phyloP scores from a whole-genome alignment of 2,797 vertebrate species.

The Onychomys arenicola region DNA sequence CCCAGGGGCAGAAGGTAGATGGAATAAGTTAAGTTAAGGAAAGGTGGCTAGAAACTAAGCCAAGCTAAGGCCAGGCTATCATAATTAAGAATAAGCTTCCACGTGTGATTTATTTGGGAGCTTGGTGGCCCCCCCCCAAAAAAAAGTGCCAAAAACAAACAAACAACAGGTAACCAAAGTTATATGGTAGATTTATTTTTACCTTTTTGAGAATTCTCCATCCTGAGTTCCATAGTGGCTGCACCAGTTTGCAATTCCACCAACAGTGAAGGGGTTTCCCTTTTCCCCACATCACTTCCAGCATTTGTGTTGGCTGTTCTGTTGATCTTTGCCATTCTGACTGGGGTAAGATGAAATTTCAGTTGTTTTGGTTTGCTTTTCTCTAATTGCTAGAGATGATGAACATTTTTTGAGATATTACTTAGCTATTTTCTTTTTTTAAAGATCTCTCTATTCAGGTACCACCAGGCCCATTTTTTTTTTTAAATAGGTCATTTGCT shows the following conservation, averaged over 20 bases:
- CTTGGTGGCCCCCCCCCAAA: no score
- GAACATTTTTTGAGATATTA: background rate
- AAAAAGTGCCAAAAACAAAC: no score
- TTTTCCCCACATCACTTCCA: background rate
- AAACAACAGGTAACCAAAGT: background rate
- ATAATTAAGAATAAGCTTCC: no score
- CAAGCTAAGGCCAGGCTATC: no score
- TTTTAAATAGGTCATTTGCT: background rate
- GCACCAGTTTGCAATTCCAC: background rate
- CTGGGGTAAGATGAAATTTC: background rate
- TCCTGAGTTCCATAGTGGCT: background rate
- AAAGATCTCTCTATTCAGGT: background rate
- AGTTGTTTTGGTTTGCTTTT: background rate
- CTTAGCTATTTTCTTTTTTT: background rate
- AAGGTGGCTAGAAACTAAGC: no score
- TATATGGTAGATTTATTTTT: background rate
- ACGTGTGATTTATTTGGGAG: no score
- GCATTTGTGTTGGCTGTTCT: background rate
- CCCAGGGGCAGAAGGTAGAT: no score
- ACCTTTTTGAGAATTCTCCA: background rate
- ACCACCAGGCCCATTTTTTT: background rate
- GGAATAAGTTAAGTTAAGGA: no score
- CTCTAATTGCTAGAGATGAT: background rate
- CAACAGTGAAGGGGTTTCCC: background rate
- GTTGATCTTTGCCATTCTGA: background rate